Evolutionary conservation across 2,797 vertebrate genomes (phyloP).

Genomic region (Coracias cyanogaster): DNA sequence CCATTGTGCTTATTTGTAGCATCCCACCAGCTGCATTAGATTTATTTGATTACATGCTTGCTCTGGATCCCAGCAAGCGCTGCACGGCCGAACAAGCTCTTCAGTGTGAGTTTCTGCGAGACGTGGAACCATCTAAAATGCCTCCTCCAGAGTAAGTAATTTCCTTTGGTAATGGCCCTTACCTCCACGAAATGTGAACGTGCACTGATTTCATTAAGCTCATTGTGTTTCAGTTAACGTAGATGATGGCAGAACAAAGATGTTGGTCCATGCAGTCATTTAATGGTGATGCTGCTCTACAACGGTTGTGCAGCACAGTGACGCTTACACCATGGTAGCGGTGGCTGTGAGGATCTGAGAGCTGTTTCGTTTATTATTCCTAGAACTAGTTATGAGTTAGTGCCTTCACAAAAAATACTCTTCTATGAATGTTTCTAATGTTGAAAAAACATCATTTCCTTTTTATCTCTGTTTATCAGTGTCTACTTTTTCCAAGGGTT

Average conservation of each 20-base stretch:
- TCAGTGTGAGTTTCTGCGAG: conserved; percentile 93
- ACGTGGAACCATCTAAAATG: conserved; percentile 97
- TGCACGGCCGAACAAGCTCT: conserved; percentile 95
- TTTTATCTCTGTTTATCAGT: background rate
- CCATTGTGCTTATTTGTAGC: conserved; percentile 72
- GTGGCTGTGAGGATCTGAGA: background rate
- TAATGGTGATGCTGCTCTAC: background rate
- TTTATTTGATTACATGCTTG: conserved; percentile 97
- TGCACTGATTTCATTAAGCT: background rate
- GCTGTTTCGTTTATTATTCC: background rate
- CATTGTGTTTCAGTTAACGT: background rate
- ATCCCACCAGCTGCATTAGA: conserved; percentile 93
- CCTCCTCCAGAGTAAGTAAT: conserved; percentile 95
- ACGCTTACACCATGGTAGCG: background rate
- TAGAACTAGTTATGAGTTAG: background rate
- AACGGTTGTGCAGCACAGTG: background rate
- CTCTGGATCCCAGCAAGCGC: conserved; percentile 95
- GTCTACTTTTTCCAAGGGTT: background rate
- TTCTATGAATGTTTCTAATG: background rate
- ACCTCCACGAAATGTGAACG: background rate
- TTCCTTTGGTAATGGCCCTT: background rate
- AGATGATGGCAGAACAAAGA: background rate
- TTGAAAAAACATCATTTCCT: background rate
- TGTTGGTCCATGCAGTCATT: rapidly evolving
- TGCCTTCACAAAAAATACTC: background rate